A percentile compares a stretch with the other conserved stretches of the same genome.
These are phyloP conservation scores for Agapetus fuscipes DNA, from an alignment of 2,888 invertebrate genomes.

Conservation along the genomic window DNA sequence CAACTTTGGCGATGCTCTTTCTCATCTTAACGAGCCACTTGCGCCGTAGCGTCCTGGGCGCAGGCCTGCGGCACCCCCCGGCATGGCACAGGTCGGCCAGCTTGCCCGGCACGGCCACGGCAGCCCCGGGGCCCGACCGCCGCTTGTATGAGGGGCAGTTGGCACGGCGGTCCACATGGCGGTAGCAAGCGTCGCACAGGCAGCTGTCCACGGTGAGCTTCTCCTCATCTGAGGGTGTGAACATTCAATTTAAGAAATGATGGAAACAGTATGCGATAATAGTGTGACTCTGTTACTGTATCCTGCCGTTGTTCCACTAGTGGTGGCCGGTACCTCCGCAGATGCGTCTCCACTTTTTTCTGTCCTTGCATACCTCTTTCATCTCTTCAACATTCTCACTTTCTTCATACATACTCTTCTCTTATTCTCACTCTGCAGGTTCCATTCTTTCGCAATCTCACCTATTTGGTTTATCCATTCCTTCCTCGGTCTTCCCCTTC, in stretches of 20 bases:
- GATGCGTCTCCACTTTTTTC: too few species aligned
- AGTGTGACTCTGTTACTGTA: too few species aligned
- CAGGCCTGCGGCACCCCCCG: slow-evolving; percentile 48
- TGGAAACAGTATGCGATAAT: not conserved
- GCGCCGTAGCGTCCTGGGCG: slow-evolving; percentile 55
- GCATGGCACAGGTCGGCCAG: slow-evolving; percentile 47
- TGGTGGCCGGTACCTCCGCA: too few species aligned
- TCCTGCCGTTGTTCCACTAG: too few species aligned
- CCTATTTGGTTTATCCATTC: too few species aligned
- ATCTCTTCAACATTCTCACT: too few species aligned
- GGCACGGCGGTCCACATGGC: slow-evolving; percentile 75
- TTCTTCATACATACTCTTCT: too few species aligned
- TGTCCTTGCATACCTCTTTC: too few species aligned
- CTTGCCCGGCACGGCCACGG: slow-evolving; percentile 19
- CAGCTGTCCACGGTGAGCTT: slow-evolving; percentile 77
- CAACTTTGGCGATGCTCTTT: slow-evolving; percentile 56
- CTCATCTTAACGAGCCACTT: slow-evolving; percentile 67
- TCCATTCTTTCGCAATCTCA: too few species aligned
- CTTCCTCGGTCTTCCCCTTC: too few species aligned
- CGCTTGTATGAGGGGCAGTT: slow-evolving; percentile 61
- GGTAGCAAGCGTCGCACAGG: slow-evolving; percentile 78
- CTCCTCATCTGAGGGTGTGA: slow-evolving; percentile 53
- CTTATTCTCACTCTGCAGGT: too few species aligned
- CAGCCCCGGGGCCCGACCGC: slow-evolving; percentile 29
- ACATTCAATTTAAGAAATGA: not conserved